Percentiles rank a stretch among this genome's conserved stretches.
Conservation (phyloP, 1,140 invertebrate genomes). For the Bombus superbus region DNA sequence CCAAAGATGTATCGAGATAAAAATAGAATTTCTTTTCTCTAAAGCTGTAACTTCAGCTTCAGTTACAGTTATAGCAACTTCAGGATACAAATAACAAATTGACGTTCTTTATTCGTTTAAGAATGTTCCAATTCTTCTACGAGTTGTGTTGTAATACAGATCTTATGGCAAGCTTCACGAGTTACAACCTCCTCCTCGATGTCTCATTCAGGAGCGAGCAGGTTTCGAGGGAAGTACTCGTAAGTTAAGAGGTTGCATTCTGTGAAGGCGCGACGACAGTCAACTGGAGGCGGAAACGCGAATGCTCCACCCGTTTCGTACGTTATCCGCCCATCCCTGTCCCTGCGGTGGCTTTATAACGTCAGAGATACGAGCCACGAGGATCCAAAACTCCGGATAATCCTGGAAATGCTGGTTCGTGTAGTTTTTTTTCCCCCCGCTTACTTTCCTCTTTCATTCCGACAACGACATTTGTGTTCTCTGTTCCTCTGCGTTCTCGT, state of each 20-base stretch:
- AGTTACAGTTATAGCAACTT: not conserved
- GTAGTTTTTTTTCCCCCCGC: not conserved
- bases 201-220: not conserved
- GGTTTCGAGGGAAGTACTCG: not conserved
- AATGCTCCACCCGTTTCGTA: slow-evolving; percentile 23
- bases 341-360: slow-evolving; percentile 6
- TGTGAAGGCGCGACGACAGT: not conserved
- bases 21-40: not conserved
- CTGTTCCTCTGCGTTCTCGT: not conserved
- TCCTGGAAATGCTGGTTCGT: slow-evolving; percentile 41
- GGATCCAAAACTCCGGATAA: slow-evolving; percentile 54
- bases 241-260: slow-evolving; percentile 40
- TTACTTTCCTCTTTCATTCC: not conserved
- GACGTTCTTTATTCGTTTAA: not conserved
- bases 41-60: not conserved
- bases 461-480: too few relatives aligned
- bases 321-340: not conserved
- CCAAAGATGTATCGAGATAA: too few relatives aligned
- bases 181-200: not conserved
- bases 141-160: not conserved
- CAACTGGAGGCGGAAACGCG: slow-evolving; percentile 11
- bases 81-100: not conserved
- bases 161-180: too few relatives aligned
- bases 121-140: not conserved
- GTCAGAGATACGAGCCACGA: slow-evolving; percentile 52